Evolutionary conservation across 2,797 vertebrate genomes (phyloP).

Genomic region (Channa striata): DNA sequence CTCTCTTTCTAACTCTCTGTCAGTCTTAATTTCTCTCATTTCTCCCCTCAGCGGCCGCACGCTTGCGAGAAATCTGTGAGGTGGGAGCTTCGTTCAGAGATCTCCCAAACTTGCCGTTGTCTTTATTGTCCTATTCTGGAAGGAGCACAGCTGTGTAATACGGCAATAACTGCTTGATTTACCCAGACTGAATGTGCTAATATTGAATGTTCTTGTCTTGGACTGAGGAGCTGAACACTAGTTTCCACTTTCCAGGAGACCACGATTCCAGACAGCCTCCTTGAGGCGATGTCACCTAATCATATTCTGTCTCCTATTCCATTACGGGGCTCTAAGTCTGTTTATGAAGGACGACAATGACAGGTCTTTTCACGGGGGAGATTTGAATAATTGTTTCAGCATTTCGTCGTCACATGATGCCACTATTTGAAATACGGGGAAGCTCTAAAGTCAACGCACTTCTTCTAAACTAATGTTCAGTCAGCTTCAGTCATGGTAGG

Average conservation of each 20-base stretch:
- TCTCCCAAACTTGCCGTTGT: not conserved
- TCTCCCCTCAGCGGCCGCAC: not conserved
- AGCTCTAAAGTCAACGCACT: conserved; percentile 36
- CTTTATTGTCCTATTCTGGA: conserved; percentile 1
- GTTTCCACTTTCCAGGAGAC: conserved; percentile 38
- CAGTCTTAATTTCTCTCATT: conserved; percentile 13
- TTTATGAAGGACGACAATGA: conserved; percentile 62
- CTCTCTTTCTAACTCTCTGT: not conserved
- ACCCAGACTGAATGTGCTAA: conserved; percentile 29
- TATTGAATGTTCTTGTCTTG: conserved; percentile 45
- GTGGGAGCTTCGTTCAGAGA: conserved; percentile 5
- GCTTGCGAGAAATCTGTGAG: conserved; percentile 11
- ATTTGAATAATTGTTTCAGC: conserved; percentile 56
- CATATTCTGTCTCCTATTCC: conserved; percentile 53
- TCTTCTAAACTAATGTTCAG: conserved; percentile 35
- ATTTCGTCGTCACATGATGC: conserved; percentile 14
- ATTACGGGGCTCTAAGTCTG: conserved; percentile 56
- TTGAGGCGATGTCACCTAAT: conserved; percentile 58
- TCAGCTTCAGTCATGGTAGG: conserved; percentile 27
- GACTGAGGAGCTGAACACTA: conserved; percentile 24
- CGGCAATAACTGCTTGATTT: conserved; percentile 39
- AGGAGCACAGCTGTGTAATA: conserved; percentile 1
- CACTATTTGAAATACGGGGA: conserved; percentile 32
- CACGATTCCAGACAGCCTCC: conserved; percentile 40
- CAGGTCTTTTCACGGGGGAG: conserved; percentile 50